These are phyloP conservation scores for Saxidomus purpurata DNA, from an alignment of 1,140 invertebrate genomes.

Conservation along the genomic window DNA sequence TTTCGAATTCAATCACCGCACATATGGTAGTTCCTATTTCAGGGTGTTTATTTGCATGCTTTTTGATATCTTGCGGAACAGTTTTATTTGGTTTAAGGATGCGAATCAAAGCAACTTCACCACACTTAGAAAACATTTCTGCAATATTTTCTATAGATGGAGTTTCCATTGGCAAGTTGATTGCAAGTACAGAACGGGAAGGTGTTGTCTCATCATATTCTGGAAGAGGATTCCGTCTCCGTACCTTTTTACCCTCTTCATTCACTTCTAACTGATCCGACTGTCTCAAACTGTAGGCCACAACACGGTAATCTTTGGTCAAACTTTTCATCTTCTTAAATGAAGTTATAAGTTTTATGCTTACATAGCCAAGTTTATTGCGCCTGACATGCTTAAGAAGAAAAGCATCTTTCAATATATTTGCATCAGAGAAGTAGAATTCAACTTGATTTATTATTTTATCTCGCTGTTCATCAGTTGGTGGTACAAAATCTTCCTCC, in stretches of 20 bases:
- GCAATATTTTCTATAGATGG: slow-evolving; percentile 95
- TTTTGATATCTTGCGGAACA: slow-evolving; percentile 94
- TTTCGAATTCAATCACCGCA: slow-evolving; percentile 95
- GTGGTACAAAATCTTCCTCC: slow-evolving; percentile 78
- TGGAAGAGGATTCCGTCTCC: slow-evolving; percentile 94
- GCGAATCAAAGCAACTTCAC: slow-evolving; percentile 95
- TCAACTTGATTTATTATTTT: slow-evolving; percentile 85
- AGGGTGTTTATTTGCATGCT: slow-evolving; percentile 96
- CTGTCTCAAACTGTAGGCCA: slow-evolving; percentile 92
- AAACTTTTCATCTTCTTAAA: slow-evolving; percentile 92
- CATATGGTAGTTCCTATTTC: slow-evolving; percentile 93
- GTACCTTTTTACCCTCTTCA: slow-evolving; percentile 95
- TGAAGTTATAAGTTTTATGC: slow-evolving; percentile 96
- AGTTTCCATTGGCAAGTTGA: slow-evolving; percentile 93
- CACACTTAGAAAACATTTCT: slow-evolving; percentile 94
- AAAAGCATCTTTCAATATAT: slow-evolving; percentile 98
- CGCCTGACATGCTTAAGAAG: slow-evolving; percentile 96
- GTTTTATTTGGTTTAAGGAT: slow-evolving; percentile 95
- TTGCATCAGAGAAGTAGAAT: slow-evolving; percentile 97
- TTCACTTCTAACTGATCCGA: slow-evolving; percentile 96
- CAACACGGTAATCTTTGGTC: slow-evolving; percentile 96
- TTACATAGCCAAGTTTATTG: slow-evolving; percentile 98
- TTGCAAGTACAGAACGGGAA: slow-evolving; percentile 96
- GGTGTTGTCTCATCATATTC: slow-evolving; percentile 95
- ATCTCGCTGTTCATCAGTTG: slow-evolving; percentile 81